Evolutionary conservation across 2,113 vertebrate species (phyloP), one percentile per base, ranked within the genome.

Genomic region (Chaetorhynchus papuensis): DNA sequence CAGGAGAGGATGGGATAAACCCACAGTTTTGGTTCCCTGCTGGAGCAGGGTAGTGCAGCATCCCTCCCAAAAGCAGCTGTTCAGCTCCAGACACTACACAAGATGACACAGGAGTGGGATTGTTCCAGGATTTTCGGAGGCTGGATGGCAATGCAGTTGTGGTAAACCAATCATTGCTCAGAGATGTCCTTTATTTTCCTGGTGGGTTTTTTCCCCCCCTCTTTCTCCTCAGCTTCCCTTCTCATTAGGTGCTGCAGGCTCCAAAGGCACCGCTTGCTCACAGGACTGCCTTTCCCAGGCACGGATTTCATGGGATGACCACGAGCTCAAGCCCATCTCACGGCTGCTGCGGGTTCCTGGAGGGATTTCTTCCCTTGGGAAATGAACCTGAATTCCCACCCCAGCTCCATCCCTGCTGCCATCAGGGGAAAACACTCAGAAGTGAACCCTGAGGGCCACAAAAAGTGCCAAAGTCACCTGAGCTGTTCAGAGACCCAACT

Each of bases 141-240:
- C 79, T 60, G 41, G 41, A 39, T 83, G 63, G 49, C n/a, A 60
- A 31, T 26, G 37, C 22, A 28, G 31, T 71, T 90, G 82, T 84
- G 79, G 65, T 54, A 37, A 83, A 79, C 6, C 28, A 56, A 23
- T 69, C 4, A 27, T 22, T 45, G 64, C 47, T 91, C 70, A 85
- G 61, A 94, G 91, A 91, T 61, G 12, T 33, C 41, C 81, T 89
- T 84, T 91, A 44, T 83, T 93, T 87, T 64, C 47, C 30, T 59
- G 47, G 30, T 74, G 47, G 15, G 26, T 3, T 60, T 22, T 45
- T 11, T 2, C 0, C 3, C 21, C 5, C 18, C 5, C 37, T 24
- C 33, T 56, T 91, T 75, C 39, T 79, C 16, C 81, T 75, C 49
- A 68, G 35, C 30, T 52, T 78, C 45, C 35, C 49, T 56, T 44